Evolutionary conservation across 64 coral and sea anemone genomes (phyloP), one percentile per base, ranked within the genome.

Genomic region (Cladopsammia gracilis): DNA sequence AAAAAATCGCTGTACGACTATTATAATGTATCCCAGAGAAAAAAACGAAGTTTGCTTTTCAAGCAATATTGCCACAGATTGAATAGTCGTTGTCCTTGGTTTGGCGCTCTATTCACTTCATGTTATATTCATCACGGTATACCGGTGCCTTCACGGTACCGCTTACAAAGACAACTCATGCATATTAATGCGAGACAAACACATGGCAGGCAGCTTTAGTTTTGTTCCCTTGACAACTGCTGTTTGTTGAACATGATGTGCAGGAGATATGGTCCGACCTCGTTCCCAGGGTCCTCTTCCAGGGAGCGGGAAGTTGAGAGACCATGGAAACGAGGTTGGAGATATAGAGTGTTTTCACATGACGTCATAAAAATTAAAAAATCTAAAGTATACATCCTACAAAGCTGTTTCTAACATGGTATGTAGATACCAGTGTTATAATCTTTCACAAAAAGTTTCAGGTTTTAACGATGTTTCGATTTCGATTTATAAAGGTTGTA

Each of bases 111-210:
- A 26, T 14, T 68, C 5, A 12, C 24, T 68, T 84, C 80, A 84
- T 84, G 80, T 66, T 84, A 84, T 67, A 84, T 84, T 84, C 61
- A 84, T 84, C 46, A 84, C 58, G 6, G 14, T 5, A 15, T 67
- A 84, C 80, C 62, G 80, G 80, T 84, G 80, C 42, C 47, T 84
- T 84, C 80, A 84, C 80, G 80, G 80, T 84, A 19, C 8, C 44
- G 46, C 80, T 68, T 84, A 43, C 44, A 84, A 84, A 67, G 58
- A 65, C 62, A 45, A 48, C 45, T 84, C 80, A 84, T 84, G 80
- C 80, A 68, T 84, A 84, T 84, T 84, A 43, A 84, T 84, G 67
- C 42, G 9, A 51, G 46, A 9, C 16, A 19, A 42, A 25, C 46
- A 64, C 79, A 46, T 60, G 59, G 79, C 43, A 64, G 42, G 26